Evolutionary conservation across 2,113 vertebrate genomes (phyloP).

Genomic region (Ciconia maguari): DNA sequence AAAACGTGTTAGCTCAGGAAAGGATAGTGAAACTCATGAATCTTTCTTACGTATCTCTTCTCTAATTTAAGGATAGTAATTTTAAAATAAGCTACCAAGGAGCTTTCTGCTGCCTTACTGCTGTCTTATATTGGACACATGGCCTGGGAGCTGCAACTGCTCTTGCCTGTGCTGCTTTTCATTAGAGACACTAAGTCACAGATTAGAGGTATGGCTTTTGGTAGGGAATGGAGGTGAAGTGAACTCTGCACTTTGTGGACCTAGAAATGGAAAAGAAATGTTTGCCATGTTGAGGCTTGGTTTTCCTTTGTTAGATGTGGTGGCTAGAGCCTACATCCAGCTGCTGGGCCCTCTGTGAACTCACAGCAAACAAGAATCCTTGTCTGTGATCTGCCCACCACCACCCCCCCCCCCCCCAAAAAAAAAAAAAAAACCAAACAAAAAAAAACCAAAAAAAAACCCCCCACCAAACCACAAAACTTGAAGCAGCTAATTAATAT

Average conservation of each 20-base stretch:
- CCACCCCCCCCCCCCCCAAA: too few relatives aligned
- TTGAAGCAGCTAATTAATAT: background rate
- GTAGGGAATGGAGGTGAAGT: background rate
- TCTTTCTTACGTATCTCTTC: background rate
- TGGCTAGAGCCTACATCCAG: background rate
- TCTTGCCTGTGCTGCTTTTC: background rate
- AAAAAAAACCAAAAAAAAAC: too few relatives aligned
- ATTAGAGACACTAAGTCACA: background rate
- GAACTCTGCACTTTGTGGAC: background rate
- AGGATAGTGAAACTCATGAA: background rate
- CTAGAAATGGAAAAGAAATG: background rate
- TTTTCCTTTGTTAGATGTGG: background rate
- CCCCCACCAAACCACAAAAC: too few relatives aligned
- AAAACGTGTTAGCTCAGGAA: background rate
- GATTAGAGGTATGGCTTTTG: background rate
- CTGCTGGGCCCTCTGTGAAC: background rate
- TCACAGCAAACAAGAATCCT: accelerated
- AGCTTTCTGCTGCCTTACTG: background rate
- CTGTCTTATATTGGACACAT: accelerated
- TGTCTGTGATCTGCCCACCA: background rate
- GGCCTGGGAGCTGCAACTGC: background rate
- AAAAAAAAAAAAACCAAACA: too few relatives aligned
- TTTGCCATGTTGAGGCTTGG: background rate
- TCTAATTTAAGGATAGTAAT: background rate
- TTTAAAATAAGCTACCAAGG: background rate